Evolutionary conservation across 2,888 invertebrate genomes (phyloP).

Genomic region (Agonopterix alstromeriana): DNA sequence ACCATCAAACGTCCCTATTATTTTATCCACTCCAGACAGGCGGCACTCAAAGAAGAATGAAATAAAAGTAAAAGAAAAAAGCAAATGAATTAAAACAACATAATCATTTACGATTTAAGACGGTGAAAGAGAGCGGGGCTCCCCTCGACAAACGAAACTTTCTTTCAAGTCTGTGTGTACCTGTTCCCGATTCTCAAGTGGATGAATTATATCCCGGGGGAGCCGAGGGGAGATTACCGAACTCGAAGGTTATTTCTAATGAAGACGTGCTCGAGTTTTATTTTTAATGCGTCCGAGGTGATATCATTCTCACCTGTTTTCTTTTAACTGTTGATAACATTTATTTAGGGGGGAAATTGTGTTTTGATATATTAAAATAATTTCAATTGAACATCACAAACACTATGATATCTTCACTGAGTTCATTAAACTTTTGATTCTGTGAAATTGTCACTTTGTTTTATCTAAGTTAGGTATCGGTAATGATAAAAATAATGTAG

Average conservation of each 20-base stretch:
- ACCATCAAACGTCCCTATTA: slow-evolving; percentile 34
- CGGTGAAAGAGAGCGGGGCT: slow-evolving; percentile 53
- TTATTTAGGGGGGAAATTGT: slow-evolving; percentile 13
- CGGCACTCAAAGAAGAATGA: slow-evolving; percentile 62
- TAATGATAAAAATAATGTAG: neutral
- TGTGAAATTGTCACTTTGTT: no score
- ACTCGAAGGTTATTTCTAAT: slow-evolving; percentile 60
- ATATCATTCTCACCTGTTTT: slow-evolving; percentile 54
- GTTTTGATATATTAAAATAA: neutral
- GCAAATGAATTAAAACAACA: slow-evolving; percentile 75
- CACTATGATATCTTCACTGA: no score
- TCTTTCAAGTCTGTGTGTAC: slow-evolving; percentile 70
- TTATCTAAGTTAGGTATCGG: neutral
- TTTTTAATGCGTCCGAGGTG: slow-evolving; percentile 56
- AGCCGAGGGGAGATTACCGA: slow-evolving; percentile 45
- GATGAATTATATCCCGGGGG: slow-evolving; percentile 72
- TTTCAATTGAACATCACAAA: no score
- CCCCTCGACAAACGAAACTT: slow-evolving; percentile 70
- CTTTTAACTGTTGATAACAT: slow-evolving; percentile 11
- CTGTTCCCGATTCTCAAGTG: slow-evolving; percentile 72
- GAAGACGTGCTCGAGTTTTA: slow-evolving; percentile 63
- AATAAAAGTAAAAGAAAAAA: slow-evolving; percentile 60
- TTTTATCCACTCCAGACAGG: slow-evolving; percentile 64
- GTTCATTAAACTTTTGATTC: no score
- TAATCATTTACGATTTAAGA: slow-evolving; percentile 72